Conservation (phyloP, 2,797 vertebrate genomes). For the Neoniphon sammara region DNA sequence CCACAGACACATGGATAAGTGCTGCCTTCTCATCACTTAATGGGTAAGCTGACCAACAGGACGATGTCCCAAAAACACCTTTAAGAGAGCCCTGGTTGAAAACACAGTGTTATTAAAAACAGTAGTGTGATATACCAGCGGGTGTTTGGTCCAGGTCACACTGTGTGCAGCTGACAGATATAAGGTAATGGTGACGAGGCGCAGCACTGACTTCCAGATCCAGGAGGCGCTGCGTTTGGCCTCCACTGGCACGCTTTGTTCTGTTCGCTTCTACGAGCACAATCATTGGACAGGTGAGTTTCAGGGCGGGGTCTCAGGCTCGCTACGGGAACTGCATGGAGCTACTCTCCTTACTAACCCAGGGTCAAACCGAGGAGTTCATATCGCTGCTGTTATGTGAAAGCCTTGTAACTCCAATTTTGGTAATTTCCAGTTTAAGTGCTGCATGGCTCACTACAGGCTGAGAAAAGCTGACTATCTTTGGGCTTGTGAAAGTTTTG, state of each 20-base stretch:
- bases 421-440: too few species aligned
- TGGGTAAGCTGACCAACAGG: too few species aligned
- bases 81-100: neutral
- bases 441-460: too few species aligned
- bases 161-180: slow-evolving; percentile 69
- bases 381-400: neutral
- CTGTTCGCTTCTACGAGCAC: slow-evolving; percentile 65
- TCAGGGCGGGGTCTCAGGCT: slow-evolving; percentile 16
- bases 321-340: slow-evolving; percentile 22
- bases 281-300: slow-evolving; percentile 63
- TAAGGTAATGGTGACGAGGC: slow-evolving; percentile 73
- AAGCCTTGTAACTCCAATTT: too few species aligned
- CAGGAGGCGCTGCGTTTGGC: slow-evolving; percentile 62
- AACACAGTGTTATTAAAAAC: slow-evolving; percentile 22
- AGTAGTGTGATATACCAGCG: slow-evolving; percentile 67
- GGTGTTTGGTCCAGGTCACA: slow-evolving; percentile 74
- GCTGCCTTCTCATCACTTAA: too few species aligned
- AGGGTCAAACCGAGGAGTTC: neutral
- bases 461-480: too few species aligned
- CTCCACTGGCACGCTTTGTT: slow-evolving; percentile 57
- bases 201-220: slow-evolving; percentile 78
- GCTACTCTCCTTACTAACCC: neutral
- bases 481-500: too few species aligned
- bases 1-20: too few species aligned
- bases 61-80: too few species aligned